These are phyloP conservation scores for Chelonoidis abingdonii DNA, from an alignment of 2,113 vertebrate species.

Conservation along the genomic window DNA sequence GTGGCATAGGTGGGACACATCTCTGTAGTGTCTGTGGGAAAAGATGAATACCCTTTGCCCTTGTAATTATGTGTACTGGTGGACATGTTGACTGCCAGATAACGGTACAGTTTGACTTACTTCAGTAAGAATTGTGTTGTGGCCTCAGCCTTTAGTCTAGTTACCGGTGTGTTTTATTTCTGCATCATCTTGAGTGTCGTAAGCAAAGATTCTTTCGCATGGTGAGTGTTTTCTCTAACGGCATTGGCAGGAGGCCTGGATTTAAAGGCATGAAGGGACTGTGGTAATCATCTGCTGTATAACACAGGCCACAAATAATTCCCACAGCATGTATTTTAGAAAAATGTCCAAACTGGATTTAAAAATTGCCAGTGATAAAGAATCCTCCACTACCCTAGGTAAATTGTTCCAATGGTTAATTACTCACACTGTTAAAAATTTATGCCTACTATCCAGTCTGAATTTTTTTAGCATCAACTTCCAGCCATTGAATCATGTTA, in stretches of 20 bases:
- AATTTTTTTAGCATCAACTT: background rate
- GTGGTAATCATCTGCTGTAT: background rate
- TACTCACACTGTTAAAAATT: background rate
- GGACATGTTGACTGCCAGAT: background rate
- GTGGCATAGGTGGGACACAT: background rate
- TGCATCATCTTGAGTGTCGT: background rate
- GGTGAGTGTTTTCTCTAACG: background rate
- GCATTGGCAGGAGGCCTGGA: background rate
- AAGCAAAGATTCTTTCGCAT: background rate
- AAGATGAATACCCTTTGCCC: background rate
- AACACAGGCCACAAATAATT: background rate
- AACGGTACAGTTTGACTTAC: background rate
- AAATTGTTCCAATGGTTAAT: background rate
- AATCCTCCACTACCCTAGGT: background rate
- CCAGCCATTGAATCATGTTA: background rate
- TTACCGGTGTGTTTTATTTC: background rate
- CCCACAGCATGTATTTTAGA: background rate
- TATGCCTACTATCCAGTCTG: background rate
- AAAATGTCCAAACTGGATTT: background rate
- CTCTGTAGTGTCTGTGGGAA: background rate
- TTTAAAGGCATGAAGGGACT: background rate
- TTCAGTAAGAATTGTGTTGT: background rate
- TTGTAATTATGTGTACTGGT: constrained; percentile 12
- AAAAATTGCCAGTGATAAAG: background rate
- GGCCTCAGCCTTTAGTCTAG: background rate